Evolutionary conservation across 2,888 invertebrate species (phyloP).

Genomic region (Mactromeris polynyma): DNA sequence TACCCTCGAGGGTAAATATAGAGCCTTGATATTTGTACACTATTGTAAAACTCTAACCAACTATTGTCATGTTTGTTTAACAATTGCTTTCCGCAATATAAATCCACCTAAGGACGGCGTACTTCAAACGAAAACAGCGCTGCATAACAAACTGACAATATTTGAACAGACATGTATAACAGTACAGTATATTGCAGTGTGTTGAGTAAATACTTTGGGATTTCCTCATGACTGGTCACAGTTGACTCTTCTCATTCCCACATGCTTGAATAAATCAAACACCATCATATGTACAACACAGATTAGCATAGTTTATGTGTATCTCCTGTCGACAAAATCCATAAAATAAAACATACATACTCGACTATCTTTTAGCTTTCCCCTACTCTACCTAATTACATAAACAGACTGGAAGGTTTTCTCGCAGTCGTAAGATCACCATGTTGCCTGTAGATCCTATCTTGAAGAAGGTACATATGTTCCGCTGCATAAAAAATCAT

Average conservation of each 20-base stretch:
- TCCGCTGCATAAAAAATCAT: constrained; percentile 25
- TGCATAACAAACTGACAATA: constrained; percentile 42
- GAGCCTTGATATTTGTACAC: constrained; percentile 35
- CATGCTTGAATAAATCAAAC: constrained; percentile 36
- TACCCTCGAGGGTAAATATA: constrained; percentile 38
- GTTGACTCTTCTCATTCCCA: constrained; percentile 31
- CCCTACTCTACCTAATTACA: constrained; percentile 43
- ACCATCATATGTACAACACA: constrained; percentile 26
- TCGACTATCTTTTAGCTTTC: constrained; percentile 27
- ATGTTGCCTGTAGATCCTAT: constrained; percentile 28
- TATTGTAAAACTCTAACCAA: constrained; percentile 42
- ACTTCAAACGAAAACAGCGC: constrained; percentile 31
- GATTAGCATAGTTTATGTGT: constrained; percentile 51
- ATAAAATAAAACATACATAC: constrained; percentile 54
- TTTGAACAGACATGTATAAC: constrained; percentile 9
- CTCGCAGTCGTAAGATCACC: constrained; percentile 4
- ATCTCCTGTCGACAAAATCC: constrained; percentile 44
- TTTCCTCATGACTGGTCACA: constrained; percentile 14
- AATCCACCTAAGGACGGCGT: constrained; percentile 39
- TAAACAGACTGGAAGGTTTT: constrained; percentile 47
- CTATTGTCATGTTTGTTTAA: constrained; percentile 53
- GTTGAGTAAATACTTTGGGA: not conserved
- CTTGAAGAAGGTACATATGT: constrained; percentile 37
- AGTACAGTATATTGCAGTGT: not conserved
- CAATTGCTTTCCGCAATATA: constrained; percentile 49